Evolutionary conservation across 1,140 invertebrate genomes (phyloP).

Genomic region (Ceratitis capitata): DNA sequence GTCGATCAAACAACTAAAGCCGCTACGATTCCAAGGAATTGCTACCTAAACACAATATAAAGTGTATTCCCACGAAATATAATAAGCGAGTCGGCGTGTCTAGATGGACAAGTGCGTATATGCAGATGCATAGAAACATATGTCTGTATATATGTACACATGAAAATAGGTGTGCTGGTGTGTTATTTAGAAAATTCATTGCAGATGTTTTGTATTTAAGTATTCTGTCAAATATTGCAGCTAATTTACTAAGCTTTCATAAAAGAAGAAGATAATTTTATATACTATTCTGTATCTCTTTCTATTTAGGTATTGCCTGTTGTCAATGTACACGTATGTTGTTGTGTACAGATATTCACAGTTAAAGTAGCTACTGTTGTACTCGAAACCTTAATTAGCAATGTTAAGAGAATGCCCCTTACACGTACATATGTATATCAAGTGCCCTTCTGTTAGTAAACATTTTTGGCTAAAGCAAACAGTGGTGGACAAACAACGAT

Average conservation of each 20-base stretch:
- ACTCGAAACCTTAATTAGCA: neutral
- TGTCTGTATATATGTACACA: neutral
- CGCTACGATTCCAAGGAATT: constrained; percentile 1
- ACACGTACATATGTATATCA: no score
- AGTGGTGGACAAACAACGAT: neutral
- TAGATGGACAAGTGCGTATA: neutral
- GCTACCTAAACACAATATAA: constrained; percentile 16
- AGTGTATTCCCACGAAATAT: constrained; percentile 35
- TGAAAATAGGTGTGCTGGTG: neutral
- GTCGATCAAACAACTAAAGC: constrained; percentile 26
- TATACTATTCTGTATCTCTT: neutral
- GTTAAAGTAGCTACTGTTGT: constrained; percentile 13
- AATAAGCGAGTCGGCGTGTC: neutral
- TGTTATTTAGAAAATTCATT: no score
- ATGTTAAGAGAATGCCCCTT: neutral
- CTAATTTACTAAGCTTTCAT: neutral
- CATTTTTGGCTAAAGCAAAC: neutral
- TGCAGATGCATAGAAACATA: neutral
- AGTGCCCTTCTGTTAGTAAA: neutral
- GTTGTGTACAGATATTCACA: neutral
- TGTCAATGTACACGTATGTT: neutral
- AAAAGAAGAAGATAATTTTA: neutral
- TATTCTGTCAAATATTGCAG: neutral
- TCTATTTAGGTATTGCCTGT: neutral
- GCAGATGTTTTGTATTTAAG: neutral